Evolutionary conservation across 2,113 vertebrate genomes (phyloP), one percentile per base, ranked within the genome.

Genomic region (Nothoprocta pentlandii): DNA sequence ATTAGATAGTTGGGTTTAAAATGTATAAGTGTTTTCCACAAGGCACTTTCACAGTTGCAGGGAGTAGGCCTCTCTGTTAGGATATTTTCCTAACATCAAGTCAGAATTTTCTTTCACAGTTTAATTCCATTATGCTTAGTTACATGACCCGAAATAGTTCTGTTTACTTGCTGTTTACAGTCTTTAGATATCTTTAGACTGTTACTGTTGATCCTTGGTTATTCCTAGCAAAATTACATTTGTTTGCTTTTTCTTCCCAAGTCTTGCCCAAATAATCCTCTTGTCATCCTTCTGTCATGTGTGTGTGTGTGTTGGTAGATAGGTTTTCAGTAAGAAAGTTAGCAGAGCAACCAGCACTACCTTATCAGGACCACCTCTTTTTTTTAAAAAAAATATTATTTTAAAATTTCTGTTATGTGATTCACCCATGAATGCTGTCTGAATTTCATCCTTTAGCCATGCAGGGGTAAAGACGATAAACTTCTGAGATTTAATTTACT

Each of bases 71-170:
- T 82, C 62, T 68, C 76, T 51, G 16, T 62, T 53, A 69, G 58
- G 13, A 26, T 64, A 17, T 89, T 94, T 89, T 85, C 39, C 30
- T 64, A 76, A 59, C 0, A 17, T 17, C 6, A 56, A 79, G 28
- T 87, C 63, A 63, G 56, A 10, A 53, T 92, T 90, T 92, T 49
- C 25, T 83, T 87, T 83, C 61, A 9, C 59, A 58, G 21, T 30
- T 85, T 54, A 83, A 87, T 87, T 93, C 79, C 63, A 70, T 77
- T 90, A 62, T 64, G 19, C 76, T 87, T 83, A 80, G 49, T 58
- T 91, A 62, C 39, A 49, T 73, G 75, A 85, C 41, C 30, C 44
- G 77, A 67, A 83, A 64, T 80, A 90, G 59, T 85, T 91, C 9
- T 87, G 51, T 87, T 93, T 81, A 71, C 56, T 85, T 89, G 59